Percentiles rank a stretch among this genome's conserved stretches.
These are phyloP conservation scores for Saturnia japonica DNA, from an alignment of 2,888 invertebrate genomes.

Conservation along the genomic window DNA sequence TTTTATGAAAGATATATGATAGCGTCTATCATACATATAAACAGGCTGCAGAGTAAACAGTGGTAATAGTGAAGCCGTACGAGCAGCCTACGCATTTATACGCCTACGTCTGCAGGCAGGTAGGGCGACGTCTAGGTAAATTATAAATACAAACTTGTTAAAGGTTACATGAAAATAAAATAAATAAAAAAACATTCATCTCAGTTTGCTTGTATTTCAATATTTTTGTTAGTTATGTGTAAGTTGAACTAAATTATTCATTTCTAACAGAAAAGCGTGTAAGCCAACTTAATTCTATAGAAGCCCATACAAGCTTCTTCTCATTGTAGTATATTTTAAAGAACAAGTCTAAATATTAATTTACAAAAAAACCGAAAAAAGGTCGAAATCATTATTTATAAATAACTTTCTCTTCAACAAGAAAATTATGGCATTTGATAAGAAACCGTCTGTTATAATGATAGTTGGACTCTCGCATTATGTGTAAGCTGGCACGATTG, in stretches of 20 bases:
- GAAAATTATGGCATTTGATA: background rate
- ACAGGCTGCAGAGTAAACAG: slow-evolving; percentile 6
- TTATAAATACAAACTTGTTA: background rate
- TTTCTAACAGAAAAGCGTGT: background rate
- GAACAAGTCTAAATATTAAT: too few relatives aligned
- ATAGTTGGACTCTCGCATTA: background rate
- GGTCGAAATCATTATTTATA: too few relatives aligned
- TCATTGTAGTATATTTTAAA: too few relatives aligned
- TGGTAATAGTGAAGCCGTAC: background rate
- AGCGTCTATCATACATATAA: background rate
- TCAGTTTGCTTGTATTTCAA: background rate
- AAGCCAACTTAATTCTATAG: background rate
- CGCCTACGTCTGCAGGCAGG: background rate
- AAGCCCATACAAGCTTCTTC: background rate
- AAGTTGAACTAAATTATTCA: background rate
- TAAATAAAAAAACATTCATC: background rate
- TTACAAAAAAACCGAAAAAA: too few relatives aligned
- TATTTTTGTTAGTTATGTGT: too few relatives aligned
- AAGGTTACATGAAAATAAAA: background rate
- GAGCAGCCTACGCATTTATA: background rate
- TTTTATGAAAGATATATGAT: too few relatives aligned
- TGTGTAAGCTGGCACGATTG: background rate
- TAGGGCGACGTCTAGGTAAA: background rate
- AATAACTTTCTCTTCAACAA: background rate
- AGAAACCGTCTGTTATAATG: background rate